Evolutionary conservation across 2,797 vertebrate species (phyloP).

Genomic region (Sciurus vulgaris): DNA sequence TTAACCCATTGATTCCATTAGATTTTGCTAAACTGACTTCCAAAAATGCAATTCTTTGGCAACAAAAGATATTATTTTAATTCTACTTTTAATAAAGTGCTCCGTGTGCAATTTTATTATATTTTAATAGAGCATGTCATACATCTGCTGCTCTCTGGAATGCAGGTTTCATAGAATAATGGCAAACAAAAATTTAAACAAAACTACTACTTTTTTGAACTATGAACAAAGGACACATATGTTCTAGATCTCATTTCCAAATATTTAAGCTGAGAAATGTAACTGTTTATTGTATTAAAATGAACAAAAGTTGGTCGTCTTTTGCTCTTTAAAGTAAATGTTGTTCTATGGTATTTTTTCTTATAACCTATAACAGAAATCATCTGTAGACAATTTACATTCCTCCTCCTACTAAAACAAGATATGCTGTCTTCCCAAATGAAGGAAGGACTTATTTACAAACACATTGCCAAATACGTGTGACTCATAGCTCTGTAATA

Average conservation of each 20-base stretch:
- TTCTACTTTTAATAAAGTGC: constrained; percentile 65
- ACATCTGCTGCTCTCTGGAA: constrained; percentile 71
- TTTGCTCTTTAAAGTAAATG: constrained; percentile 83
- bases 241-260: constrained; percentile 85
- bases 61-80: constrained; percentile 78
- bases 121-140: constrained; percentile 78
- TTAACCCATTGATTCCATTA: constrained; percentile 81
- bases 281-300: constrained; percentile 81
- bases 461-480: constrained; percentile 70
- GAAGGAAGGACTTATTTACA: constrained; percentile 82
- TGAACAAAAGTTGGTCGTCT: constrained; percentile 79
- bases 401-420: constrained; percentile 80
- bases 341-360: constrained; percentile 73
- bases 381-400: constrained; percentile 84
- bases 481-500: constrained; percentile 57
- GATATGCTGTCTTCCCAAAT: constrained; percentile 77
- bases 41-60: constrained; percentile 78
- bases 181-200: constrained; percentile 83
- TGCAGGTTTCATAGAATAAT: constrained; percentile 83
- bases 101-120: constrained; percentile 74
- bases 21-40: constrained; percentile 78
- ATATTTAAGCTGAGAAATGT: constrained; percentile 83
- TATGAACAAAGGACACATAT: constrained; percentile 79
- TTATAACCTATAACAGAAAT: constrained; percentile 84
- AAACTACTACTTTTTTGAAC: constrained; percentile 79